Evolutionary conservation across 2,888 invertebrate genomes (phyloP).

Genomic region (Microctonus aethiopoides): DNA sequence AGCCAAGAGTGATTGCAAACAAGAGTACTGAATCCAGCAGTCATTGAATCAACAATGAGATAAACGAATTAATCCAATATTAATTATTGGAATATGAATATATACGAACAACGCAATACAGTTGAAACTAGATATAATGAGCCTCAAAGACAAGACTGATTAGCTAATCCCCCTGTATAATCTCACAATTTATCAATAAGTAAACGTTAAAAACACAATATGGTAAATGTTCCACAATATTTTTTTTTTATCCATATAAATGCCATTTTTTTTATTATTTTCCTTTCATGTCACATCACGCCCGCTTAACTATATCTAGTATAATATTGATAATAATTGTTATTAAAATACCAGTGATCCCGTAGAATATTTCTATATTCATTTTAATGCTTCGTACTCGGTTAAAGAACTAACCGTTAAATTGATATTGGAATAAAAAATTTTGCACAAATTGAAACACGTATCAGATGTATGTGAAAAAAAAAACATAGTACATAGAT

Average conservation of each 20-base stretch:
- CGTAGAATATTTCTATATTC: constrained; percentile 53
- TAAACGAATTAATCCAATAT: constrained; percentile 28
- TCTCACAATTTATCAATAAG: constrained; percentile 63
- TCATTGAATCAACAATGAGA: constrained; percentile 31
- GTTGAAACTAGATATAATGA: constrained; percentile 63
- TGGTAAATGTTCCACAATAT: constrained; percentile 61
- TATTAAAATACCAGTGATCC: constrained; percentile 55
- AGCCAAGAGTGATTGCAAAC: constrained; percentile 56
- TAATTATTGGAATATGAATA: constrained; percentile 39
- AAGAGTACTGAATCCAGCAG: not conserved
- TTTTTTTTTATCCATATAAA: constrained; percentile 38
- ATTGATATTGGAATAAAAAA: constrained; percentile 23
- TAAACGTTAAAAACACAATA: constrained; percentile 55
- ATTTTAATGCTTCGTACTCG: constrained; percentile 52
- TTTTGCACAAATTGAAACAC: constrained; percentile 38
- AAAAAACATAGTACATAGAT: constrained; percentile 2
- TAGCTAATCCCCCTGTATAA: constrained; percentile 65
- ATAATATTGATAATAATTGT: constrained; percentile 45
- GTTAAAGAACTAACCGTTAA: constrained; percentile 35
- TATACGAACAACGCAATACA: constrained; percentile 59
- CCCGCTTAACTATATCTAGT: constrained; percentile 47
- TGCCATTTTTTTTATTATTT: no score
- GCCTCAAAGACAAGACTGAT: constrained; percentile 68
- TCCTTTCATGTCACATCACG: constrained; percentile 47
- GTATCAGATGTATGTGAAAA: constrained; percentile 6